Evolutionary conservation across 2,113 vertebrate species (phyloP), one percentile per base, ranked within the genome.

Genomic region (Ia io): DNA sequence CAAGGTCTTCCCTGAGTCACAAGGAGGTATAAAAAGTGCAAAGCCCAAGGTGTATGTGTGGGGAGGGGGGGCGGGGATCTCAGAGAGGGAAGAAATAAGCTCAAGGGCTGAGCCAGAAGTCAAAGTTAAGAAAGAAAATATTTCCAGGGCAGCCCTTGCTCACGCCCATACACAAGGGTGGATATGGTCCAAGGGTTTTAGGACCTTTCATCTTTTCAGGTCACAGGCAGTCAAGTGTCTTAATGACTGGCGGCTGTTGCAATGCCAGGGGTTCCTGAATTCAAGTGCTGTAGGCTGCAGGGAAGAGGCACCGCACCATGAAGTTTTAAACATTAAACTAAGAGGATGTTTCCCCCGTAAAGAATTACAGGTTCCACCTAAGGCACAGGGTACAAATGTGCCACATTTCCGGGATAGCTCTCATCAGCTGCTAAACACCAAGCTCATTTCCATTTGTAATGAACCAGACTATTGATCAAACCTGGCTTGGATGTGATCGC

Each of bases 401-500:
- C 7, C 14, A 14, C 11, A 18, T 53, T 53, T 74, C 40, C 12
- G 71, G 63, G 25, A 12, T 2, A 49, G 4, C 12, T 40, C 22
- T 88, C 32, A 25, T 25, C 25, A 17, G 44, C 32, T 67, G 37
- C 51, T 83, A 49, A 93, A 85, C 74, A 32, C 3, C 28, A 23
- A 84, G 42, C 56, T 94, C 32, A 37, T 94, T 91, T 87, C 77
- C 67, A 94, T 91, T 63, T 67, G 84, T 90, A 73, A 90, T 16
- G 7, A 70, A 91, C n/a, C 80, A 63, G 42, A 49, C 51, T 77
- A 94, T 69, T 44, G 86, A 95, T 95, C 9, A 0, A 12, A 56
- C 87, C 73, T 10, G 40, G 51, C 9, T 69, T 74, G 28, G 85
- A 79, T 86, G 74, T n/a, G n/a, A 88, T 94, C 74, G 25, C 44